Conservation (phyloP, 2,888 invertebrate species). For the Uropetala carovei region DNA sequence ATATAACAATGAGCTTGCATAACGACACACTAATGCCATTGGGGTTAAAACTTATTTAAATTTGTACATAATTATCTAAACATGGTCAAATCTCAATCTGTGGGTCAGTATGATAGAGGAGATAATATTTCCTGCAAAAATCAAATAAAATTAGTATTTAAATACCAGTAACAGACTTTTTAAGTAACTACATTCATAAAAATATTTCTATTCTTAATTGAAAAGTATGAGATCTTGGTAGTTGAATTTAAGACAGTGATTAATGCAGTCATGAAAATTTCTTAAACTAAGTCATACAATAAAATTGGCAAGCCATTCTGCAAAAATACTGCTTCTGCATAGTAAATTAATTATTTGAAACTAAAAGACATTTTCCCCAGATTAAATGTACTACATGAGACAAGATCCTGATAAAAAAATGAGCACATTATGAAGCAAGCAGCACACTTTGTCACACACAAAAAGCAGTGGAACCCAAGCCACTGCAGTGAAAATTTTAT, state of each 20-base stretch:
- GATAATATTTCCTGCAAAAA: not conserved
- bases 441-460: no score
- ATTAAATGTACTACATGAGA: not conserved
- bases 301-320: not conserved
- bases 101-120: not conserved
- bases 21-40: not conserved
- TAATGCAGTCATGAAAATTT: not conserved
- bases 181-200: not conserved
- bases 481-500: no score
- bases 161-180: not conserved
- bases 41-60: not conserved
- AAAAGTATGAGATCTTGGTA: not conserved
- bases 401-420: not conserved
- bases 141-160: not conserved
- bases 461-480: no score
- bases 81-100: not conserved
- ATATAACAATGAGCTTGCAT: not conserved
- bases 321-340: not conserved
- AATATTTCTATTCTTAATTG: not conserved
- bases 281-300: not conserved
- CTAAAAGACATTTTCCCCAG: not conserved
- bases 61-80: not conserved
- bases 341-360: not conserved
- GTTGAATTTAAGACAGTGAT: not conserved
- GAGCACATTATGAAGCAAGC: no score